Evolutionary conservation across 2,888 invertebrate species (phyloP).

Genomic region (Cryptops parisi): DNA sequence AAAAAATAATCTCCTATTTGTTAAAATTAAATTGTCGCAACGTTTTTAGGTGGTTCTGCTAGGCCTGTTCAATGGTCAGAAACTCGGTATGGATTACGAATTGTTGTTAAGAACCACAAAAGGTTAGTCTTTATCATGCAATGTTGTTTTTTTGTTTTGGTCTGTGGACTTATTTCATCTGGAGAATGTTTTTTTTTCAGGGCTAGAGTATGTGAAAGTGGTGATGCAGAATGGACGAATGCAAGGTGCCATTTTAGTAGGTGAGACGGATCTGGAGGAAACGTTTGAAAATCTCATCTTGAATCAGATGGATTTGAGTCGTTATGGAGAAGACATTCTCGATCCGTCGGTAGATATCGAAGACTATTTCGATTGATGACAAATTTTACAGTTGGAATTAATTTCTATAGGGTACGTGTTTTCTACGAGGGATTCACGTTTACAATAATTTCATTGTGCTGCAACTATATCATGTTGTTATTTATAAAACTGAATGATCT

Average conservation of each 20-base stretch:
- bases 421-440: no score
- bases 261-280: conserved; percentile 94
- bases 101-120: conserved; percentile 69
- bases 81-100: conserved; percentile 61
- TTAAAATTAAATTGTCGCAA: no score
- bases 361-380: conserved; percentile 85
- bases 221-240: conserved; percentile 67
- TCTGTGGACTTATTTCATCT: background rate
- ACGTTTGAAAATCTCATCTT: conserved; percentile 95
- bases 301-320: conserved; percentile 76
- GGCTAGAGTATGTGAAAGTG: conserved; percentile 54
- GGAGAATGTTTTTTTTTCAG: conserved; percentile 17
- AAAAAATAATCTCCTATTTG: background rate
- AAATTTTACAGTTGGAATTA: no score
- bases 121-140: conserved; percentile 28
- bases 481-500: no score
- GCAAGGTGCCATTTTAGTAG: conserved; percentile 88
- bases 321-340: conserved; percentile 79
- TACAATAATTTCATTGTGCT: no score
- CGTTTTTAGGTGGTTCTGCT: conserved; percentile 54
- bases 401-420: no score
- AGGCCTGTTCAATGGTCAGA: conserved; percentile 87
- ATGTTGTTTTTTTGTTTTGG: background rate
- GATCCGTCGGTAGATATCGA: conserved; percentile 95
- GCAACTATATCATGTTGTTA: no score